These are phyloP conservation scores for Chamaedrilus cognettii DNA, from an alignment of 2,888 invertebrate genomes.

Conservation along the genomic window DNA sequence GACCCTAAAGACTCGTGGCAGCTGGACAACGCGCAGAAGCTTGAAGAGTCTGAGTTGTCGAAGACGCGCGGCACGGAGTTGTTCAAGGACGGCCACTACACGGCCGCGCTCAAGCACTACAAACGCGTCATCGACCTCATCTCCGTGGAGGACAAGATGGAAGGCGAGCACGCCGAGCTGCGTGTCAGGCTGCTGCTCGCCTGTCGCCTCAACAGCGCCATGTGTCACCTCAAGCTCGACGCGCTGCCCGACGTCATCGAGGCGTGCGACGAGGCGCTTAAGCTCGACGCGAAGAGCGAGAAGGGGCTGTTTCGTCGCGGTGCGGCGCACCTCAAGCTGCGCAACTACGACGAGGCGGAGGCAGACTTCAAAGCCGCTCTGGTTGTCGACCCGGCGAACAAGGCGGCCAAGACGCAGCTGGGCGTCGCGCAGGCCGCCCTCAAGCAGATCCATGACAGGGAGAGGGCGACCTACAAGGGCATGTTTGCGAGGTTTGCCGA, in stretches of 20 bases:
- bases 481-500: conserved; percentile 88
- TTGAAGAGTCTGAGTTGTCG: conserved; percentile 77
- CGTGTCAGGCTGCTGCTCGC: conserved; percentile 68
- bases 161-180: conserved; percentile 59
- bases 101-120: conserved; percentile 78
- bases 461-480: conserved; percentile 88
- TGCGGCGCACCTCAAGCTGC: conserved; percentile 73
- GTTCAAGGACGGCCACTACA: conserved; percentile 67
- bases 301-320: conserved; percentile 91
- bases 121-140: conserved; percentile 73
- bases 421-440: conserved; percentile 72
- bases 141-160: conserved; percentile 63
- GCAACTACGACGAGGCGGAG: conserved; percentile 77
- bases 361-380: conserved; percentile 77
- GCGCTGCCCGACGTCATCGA: conserved; percentile 72
- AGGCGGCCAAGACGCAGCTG: conserved; percentile 80
- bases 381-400: conserved; percentile 81
- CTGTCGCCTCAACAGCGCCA: conserved; percentile 75
- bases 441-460: conserved; percentile 75
- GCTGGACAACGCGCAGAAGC: conserved; percentile 75
- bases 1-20: conserved; percentile 77
- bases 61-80: conserved; percentile 92
- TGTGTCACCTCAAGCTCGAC: conserved; percentile 78
- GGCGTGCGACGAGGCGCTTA: conserved; percentile 77
- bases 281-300: conserved; percentile 74